phyloP scores from a whole-genome alignment of 2,888 invertebrate species.

The Gari tellinella region DNA sequence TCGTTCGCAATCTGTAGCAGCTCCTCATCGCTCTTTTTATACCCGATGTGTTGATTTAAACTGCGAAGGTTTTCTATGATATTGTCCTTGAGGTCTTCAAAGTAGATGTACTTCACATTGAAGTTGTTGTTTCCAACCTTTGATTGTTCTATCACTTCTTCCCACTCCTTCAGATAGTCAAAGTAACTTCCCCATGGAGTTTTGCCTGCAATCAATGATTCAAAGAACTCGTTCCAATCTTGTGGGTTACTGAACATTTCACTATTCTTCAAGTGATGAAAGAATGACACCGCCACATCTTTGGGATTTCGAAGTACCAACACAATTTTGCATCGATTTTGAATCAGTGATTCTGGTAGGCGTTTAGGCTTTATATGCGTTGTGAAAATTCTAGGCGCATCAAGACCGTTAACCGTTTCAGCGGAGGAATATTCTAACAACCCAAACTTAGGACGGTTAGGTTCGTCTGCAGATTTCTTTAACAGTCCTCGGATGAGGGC shows the following conservation, averaged over 20 bases:
- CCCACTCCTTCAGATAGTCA: conserved; percentile 1
- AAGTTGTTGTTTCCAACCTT: background rate
- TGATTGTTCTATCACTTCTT: background rate
- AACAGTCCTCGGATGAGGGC: background rate
- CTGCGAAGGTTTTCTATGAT: background rate
- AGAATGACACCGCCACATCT: conserved; percentile 6
- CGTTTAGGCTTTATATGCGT: conserved; percentile 1
- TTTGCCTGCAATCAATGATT: background rate
- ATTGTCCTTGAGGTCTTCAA: background rate
- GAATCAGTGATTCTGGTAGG: background rate
- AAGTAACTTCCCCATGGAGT: conserved; percentile 3
- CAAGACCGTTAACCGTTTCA: background rate
- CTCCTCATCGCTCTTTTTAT: background rate
- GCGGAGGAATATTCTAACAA: background rate
- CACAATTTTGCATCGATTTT: background rate
- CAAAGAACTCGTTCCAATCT: conserved; percentile 3
- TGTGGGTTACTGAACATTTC: background rate
- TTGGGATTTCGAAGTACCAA: conserved; percentile 6
- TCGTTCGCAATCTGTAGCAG: background rate
- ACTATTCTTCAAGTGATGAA: background rate
- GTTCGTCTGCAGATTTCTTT: background rate
- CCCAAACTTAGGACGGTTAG: background rate
- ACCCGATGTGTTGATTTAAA: background rate
- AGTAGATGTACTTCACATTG: background rate
- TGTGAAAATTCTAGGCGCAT: background rate